Conservation (phyloP, 2,888 invertebrate genomes). For the Cryptophagus acutangulus region DNA sequence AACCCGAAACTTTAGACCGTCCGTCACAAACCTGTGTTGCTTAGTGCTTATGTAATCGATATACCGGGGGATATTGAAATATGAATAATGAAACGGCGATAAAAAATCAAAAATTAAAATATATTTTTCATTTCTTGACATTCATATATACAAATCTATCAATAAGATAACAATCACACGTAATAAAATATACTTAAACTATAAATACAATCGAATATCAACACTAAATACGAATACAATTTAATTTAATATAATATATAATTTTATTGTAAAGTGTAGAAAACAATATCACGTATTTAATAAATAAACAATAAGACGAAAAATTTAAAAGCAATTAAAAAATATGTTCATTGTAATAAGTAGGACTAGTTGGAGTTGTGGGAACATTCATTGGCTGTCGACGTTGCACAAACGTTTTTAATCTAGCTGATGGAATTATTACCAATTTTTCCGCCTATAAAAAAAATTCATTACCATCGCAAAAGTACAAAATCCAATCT, state of each 20-base stretch:
- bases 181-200: too few species aligned
- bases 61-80: too few species aligned
- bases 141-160: constrained; percentile 17
- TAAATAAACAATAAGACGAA: constrained; percentile 6
- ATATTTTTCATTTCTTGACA: too few species aligned
- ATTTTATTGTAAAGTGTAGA: constrained; percentile 5
- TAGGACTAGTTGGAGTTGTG: constrained; percentile 35
- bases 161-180: constrained; percentile 21
- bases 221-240: not conserved
- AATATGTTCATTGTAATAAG: constrained; percentile 32
- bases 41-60: too few species aligned
- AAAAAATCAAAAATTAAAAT: too few species aligned
- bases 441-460: constrained; percentile 24
- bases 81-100: too few species aligned
- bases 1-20: too few species aligned
- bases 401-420: constrained; percentile 46
- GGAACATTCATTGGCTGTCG: constrained; percentile 43
- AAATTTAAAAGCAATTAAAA: constrained; percentile 19
- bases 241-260: not conserved
- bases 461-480: constrained; percentile 3
- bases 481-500: too few species aligned
- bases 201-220: not conserved
- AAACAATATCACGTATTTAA: constrained; percentile 12
- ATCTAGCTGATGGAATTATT: constrained; percentile 42
- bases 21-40: too few species aligned